These are phyloP conservation scores for Nomada fucata DNA, from an alignment of 2,888 invertebrate genomes.

Conservation along the genomic window DNA sequence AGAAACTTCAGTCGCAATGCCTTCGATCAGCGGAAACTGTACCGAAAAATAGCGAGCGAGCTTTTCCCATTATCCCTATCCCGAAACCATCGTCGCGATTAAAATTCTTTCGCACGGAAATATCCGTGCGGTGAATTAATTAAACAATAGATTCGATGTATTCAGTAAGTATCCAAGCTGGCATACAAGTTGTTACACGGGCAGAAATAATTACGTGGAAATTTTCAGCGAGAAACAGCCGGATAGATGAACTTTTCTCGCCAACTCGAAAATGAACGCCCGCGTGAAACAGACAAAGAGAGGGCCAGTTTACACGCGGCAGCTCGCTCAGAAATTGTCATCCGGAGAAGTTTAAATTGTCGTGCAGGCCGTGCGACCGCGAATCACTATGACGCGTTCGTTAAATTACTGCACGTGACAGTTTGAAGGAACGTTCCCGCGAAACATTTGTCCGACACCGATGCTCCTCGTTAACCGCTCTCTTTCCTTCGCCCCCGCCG, in stretches of 20 bases:
- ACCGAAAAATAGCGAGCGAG: background rate
- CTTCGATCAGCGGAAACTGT: background rate
- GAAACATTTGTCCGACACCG: constrained; percentile 4
- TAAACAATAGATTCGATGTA: too few species aligned
- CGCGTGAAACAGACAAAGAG: constrained; percentile 3
- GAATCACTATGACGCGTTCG: constrained; percentile 38
- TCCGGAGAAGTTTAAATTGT: constrained; percentile 50
- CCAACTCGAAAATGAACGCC: constrained; percentile 17
- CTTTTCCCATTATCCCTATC: background rate
- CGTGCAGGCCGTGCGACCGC: constrained; percentile 45
- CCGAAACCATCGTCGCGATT: background rate
- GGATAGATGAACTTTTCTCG: background rate
- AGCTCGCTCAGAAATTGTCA: constrained; percentile 47
- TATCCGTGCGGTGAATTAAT: too few species aligned
- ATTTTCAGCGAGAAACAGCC: too few species aligned
- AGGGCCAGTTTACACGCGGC: constrained; percentile 32
- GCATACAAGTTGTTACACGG: too few species aligned
- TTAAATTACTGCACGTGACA: constrained; percentile 51
- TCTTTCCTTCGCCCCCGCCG: background rate
- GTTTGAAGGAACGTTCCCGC: constrained; percentile 29
- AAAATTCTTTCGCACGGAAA: too few species aligned
- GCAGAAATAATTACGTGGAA: background rate
- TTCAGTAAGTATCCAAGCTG: too few species aligned
- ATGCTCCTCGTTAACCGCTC: constrained; percentile 37
- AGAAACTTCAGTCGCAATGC: background rate